phyloP scores from a whole-genome alignment of 1,140 invertebrate genomes.

The Protaetia brevitarsis region DNA sequence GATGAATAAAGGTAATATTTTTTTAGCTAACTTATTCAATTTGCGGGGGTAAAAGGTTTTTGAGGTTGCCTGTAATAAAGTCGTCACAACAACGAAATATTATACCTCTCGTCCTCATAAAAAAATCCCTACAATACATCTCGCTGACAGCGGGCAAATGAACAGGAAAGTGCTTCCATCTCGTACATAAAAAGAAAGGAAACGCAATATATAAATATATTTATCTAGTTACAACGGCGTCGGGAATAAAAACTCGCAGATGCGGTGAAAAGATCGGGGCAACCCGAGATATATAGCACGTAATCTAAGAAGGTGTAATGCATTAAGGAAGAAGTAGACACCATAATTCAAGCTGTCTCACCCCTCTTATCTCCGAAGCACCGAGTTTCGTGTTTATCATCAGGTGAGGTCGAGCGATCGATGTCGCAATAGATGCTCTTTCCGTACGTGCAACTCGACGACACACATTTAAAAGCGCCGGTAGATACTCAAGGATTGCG shows the following conservation, averaged over 20 bases:
- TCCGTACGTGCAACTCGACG: neutral
- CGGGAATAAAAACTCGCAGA: neutral
- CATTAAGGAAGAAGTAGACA: neutral
- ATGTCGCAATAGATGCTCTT: neutral
- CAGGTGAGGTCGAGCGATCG: neutral
- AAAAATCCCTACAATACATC: no score
- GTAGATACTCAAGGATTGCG: neutral
- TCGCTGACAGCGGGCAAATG: no score
- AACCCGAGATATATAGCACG: neutral
- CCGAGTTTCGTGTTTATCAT: neutral
- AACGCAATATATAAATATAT: no score
- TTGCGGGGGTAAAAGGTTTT: no score
- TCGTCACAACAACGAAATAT: no score
- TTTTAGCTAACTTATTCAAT: no score
- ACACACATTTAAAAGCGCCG: neutral
- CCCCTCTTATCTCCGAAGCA: neutral
- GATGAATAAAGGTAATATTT: no score
- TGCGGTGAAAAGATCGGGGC: neutral
- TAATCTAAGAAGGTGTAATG: slow-evolving; percentile 11
- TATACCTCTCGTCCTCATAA: no score
- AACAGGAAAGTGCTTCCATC: no score
- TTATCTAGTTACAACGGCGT: no score
- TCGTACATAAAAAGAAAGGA: no score
- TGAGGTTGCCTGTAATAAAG: no score
- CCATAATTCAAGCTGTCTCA: slow-evolving; percentile 7